These are phyloP conservation scores for Chaetodon auriga DNA, from an alignment of 2,113 vertebrate species.

Conservation along the genomic window DNA sequence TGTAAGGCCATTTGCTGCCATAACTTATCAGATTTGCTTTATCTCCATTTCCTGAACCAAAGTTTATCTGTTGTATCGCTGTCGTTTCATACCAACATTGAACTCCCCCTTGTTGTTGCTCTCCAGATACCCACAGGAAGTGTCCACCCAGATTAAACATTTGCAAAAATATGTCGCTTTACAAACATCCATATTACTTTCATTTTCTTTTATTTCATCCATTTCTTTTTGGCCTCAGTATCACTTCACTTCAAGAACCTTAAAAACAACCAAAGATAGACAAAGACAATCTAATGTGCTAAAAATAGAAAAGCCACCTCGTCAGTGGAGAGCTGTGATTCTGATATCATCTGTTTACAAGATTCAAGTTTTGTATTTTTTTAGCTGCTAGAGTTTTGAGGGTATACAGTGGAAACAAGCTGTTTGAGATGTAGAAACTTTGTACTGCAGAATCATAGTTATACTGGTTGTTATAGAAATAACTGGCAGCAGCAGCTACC, in stretches of 20 bases:
- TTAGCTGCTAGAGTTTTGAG: neutral
- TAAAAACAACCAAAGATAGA: neutral
- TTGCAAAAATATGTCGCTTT: slow-evolving; percentile 8
- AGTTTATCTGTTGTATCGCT: slow-evolving; percentile 5
- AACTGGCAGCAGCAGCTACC: slow-evolving; percentile 26
- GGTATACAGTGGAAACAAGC: neutral
- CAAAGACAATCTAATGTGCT: neutral
- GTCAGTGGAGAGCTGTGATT: neutral
- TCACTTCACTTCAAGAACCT: neutral
- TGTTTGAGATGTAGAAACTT: neutral
- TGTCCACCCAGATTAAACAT: slow-evolving; percentile 54
- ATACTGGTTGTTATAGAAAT: slow-evolving; percentile 18
- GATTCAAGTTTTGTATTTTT: neutral
- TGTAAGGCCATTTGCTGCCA: neutral
- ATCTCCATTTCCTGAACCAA: neutral
- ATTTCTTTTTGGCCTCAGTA: neutral
- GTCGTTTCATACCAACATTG: slow-evolving; percentile 6
- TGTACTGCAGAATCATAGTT: neutral
- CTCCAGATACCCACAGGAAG: slow-evolving; percentile 52
- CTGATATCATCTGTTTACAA: neutral
- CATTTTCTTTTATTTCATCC: slow-evolving; percentile 11
- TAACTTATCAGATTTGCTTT: neutral
- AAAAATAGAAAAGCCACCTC: neutral
- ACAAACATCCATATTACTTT: slow-evolving; percentile 40
- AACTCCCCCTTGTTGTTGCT: slow-evolving; percentile 11